Conservation (phyloP, 2,113 vertebrate genomes). For the Forbesichthys agassizii region DNA sequence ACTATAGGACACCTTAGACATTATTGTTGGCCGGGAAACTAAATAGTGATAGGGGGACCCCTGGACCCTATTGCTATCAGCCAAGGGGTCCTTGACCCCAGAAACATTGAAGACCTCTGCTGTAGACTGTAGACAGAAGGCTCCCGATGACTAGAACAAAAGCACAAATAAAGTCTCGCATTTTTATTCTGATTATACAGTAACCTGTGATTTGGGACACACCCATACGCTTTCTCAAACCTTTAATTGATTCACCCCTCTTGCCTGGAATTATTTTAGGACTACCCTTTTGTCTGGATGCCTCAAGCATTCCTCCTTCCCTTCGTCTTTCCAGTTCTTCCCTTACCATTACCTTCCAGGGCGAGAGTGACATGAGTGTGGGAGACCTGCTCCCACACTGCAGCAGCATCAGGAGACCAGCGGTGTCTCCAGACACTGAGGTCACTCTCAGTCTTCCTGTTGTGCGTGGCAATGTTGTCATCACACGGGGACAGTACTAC, state of each 20-base stretch:
- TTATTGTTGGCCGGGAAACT: no score
- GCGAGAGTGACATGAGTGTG: not conserved
- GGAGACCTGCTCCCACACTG: not conserved
- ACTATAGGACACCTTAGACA: no score
- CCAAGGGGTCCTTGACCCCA: no score
- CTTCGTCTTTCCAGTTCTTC: slow-evolving; percentile 62
- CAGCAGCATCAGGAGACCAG: not conserved
- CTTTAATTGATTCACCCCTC: not conserved
- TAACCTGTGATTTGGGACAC: no score
- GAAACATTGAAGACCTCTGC: no score
- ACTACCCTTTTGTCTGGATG: slow-evolving; percentile 63
- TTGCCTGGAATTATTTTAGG: slow-evolving; percentile 39
- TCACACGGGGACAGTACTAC: slow-evolving; percentile 70
- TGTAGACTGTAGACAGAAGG: not conserved
- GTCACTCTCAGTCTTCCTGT: slow-evolving; percentile 17
- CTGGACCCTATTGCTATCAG: no score
- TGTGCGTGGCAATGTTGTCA: slow-evolving; percentile 49
- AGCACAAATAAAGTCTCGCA: not conserved
- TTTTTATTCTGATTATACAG: no score
- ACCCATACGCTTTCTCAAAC: no score
- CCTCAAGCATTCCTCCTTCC: slow-evolving; percentile 34
- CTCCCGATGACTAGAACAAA: not conserved
- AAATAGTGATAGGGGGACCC: no score
- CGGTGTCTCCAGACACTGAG: not conserved
- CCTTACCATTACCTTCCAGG: slow-evolving; percentile 51